These are phyloP conservation scores for Orchestia grillus DNA, from an alignment of 1,140 invertebrate species.

Conservation along the genomic window DNA sequence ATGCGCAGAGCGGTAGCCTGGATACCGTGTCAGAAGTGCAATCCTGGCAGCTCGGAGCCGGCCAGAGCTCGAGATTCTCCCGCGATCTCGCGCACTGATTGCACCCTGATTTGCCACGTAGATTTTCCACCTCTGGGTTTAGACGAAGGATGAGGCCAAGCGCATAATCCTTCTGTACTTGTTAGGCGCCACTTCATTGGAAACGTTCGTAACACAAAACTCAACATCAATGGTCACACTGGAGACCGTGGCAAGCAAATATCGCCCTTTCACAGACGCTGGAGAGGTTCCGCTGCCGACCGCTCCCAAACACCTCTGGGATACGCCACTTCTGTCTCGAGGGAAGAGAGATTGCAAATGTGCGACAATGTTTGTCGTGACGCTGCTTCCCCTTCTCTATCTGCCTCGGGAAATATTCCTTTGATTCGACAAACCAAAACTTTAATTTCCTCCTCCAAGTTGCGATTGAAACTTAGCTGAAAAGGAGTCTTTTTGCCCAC, in stretches of 20 bases:
- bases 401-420: slow-evolving; percentile 54
- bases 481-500: slow-evolving; percentile 17
- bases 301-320: neutral
- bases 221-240: slow-evolving; percentile 10
- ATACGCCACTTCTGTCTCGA: neutral
- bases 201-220: slow-evolving; percentile 12
- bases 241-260: neutral
- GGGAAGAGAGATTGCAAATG: slow-evolving; percentile 51
- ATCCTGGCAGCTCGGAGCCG: neutral
- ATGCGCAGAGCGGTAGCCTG: neutral
- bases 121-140: slow-evolving; percentile 55
- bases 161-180: slow-evolving; percentile 51
- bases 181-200: slow-evolving; percentile 53
- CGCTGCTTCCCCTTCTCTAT: slow-evolving; percentile 45
- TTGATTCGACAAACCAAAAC: slow-evolving; percentile 55
- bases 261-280: neutral
- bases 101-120: slow-evolving; percentile 43
- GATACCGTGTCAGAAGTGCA: slow-evolving; percentile 32
- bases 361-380: slow-evolving; percentile 52
- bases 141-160: slow-evolving; percentile 30
- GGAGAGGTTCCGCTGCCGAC: neutral
- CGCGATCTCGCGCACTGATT: slow-evolving; percentile 28
- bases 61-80: neutral
- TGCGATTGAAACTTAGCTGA: slow-evolving; percentile 42
- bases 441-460: slow-evolving; percentile 50